Conservation (phyloP, 2,797 vertebrate species). For the Fratercula arctica region DNA sequence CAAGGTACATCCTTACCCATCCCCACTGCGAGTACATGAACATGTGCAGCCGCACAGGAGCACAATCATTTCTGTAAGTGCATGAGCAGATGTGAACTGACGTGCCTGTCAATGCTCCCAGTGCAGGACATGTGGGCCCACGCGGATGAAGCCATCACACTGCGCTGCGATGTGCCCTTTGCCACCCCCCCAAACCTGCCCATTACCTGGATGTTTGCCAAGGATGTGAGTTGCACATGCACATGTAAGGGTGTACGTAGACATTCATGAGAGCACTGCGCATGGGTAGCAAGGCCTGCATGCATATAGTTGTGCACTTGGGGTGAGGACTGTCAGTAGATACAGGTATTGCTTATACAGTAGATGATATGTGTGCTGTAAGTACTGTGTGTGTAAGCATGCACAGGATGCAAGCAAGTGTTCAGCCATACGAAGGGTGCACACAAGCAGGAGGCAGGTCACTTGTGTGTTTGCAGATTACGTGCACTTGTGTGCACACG, state of each 20-base stretch:
- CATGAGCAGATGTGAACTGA: neutral
- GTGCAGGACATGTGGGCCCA: neutral
- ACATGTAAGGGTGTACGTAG: fast-evolving
- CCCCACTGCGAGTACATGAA: neutral
- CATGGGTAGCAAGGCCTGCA: neutral
- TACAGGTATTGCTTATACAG: neutral
- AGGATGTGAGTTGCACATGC: neutral
- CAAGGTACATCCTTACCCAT: neutral
- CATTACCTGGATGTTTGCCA: slow-evolving; percentile 6
- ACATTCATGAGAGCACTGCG: neutral
- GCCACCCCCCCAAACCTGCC: fast-evolving
- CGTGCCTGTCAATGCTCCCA: neutral
- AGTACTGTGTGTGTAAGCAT: neutral
- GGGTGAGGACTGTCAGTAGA: neutral
- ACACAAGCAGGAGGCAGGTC: neutral
- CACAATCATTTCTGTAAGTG: neutral
- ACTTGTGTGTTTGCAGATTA: fast-evolving
- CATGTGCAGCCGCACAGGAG: neutral
- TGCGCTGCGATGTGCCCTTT: neutral
- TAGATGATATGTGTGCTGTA: neutral
- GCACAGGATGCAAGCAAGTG: no score
- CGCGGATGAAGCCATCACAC: neutral
- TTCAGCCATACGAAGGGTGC: neutral
- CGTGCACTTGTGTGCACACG: fast-evolving
- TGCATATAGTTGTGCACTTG: neutral